Evolutionary conservation across 2,888 invertebrate genomes (phyloP).

Genomic region (Melanargia galathea): DNA sequence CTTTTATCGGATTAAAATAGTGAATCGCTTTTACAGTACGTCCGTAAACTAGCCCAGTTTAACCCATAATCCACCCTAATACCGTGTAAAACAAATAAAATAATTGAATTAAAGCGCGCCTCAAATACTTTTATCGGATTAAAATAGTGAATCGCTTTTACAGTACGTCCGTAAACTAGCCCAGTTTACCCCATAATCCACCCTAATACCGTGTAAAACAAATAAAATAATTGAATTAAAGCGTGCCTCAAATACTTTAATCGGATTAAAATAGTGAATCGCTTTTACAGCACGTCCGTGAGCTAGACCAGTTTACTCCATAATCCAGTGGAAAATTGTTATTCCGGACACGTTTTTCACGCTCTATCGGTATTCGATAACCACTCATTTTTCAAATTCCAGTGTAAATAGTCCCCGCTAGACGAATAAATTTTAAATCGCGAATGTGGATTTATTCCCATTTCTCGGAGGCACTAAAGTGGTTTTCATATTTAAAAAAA

Average conservation of each 20-base stretch:
- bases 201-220: too few relatives aligned
- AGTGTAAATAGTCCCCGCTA: conserved; percentile 75
- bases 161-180: too few relatives aligned
- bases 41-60: too few relatives aligned
- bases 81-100: too few relatives aligned
- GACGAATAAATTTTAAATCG: conserved; percentile 76
- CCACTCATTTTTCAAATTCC: conserved; percentile 77
- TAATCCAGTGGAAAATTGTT: conserved; percentile 50
- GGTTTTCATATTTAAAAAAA: neutral
- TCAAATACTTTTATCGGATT: neutral
- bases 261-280: neutral
- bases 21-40: too few relatives aligned
- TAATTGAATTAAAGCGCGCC: neutral
- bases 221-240: neutral
- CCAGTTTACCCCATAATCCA: too few relatives aligned
- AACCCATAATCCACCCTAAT: too few relatives aligned
- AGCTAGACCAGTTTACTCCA: conserved; percentile 13
- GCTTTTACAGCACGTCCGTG: neutral
- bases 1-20: too few relatives aligned
- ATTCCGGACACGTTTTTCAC: conserved; percentile 70
- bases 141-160: too few relatives aligned
- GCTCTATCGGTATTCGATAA: conserved; percentile 64
- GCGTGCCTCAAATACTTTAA: neutral
- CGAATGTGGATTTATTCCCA: conserved; percentile 52
- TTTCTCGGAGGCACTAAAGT: neutral